Evolutionary conservation across 2,797 vertebrate genomes (phyloP).

Genomic region (Eulemur mongoz): DNA sequence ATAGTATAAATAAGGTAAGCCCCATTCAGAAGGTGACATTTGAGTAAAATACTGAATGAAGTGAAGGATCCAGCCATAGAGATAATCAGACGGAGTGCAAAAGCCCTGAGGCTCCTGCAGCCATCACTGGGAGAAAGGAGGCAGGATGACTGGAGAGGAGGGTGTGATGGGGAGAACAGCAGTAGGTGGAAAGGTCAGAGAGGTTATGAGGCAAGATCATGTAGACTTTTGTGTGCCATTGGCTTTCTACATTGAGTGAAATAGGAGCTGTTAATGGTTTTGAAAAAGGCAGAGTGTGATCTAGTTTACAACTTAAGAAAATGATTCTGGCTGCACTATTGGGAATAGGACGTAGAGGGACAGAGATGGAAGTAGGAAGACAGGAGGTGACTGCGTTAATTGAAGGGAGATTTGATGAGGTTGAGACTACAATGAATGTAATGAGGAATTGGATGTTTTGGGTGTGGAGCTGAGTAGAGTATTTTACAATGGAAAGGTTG

Average conservation of each 20-base stretch:
- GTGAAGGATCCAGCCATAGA: neutral
- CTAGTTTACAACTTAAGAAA: neutral
- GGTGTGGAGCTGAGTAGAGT: neutral
- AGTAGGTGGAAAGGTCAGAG: neutral
- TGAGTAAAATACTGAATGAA: neutral
- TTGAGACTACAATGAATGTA: neutral
- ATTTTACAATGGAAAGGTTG: neutral
- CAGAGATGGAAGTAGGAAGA: neutral
- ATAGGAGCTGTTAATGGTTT: neutral
- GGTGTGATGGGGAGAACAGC: accelerated
- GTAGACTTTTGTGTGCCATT: neutral
- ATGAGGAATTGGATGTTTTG: neutral
- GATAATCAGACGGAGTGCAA: neutral
- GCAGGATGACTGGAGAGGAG: neutral
- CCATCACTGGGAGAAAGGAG: neutral
- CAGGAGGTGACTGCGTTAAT: neutral
- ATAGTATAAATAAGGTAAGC: neutral
- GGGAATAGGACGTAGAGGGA: neutral
- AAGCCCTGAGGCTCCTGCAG: neutral
- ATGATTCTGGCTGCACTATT: neutral
- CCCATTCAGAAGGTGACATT: neutral
- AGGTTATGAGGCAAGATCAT: neutral
- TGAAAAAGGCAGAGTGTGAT: neutral
- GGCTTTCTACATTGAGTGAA: neutral
- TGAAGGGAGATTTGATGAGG: neutral